These are phyloP conservation scores for Melanerpes formicivorus DNA, from an alignment of 2,113 vertebrate species.

Conservation along the genomic window DNA sequence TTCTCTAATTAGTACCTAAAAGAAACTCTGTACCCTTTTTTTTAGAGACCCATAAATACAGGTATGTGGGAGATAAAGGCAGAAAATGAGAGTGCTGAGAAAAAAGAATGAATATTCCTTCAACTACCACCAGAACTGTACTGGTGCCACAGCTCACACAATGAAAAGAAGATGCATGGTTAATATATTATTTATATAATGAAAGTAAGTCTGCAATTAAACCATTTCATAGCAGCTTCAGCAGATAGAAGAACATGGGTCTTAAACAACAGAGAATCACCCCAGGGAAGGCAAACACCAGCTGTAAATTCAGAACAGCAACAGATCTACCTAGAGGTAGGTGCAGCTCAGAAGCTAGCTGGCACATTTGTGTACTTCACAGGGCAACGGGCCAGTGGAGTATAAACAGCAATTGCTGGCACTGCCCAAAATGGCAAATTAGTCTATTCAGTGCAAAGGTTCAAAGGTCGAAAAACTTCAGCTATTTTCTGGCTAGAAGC, in stretches of 20 bases:
- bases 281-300: neutral
- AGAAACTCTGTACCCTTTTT: neutral
- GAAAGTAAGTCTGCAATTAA: conserved; percentile 19
- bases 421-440: neutral
- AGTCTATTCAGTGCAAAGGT: neutral
- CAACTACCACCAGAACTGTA: neutral
- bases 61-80: neutral
- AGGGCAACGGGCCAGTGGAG: neutral
- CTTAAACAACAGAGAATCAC: neutral
- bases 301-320: neutral
- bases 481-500: neutral
- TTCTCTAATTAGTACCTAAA: neutral
- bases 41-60: neutral
- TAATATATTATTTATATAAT: conserved; percentile 15
- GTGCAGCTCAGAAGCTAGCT: neutral
- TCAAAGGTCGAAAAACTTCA: neutral
- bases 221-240: neutral
- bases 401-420: neutral
- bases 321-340: neutral
- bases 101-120: neutral
- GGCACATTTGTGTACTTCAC: neutral
- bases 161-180: neutral
- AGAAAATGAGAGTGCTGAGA: neutral
- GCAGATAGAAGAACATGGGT: neutral
- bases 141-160: neutral